Evolutionary conservation across 2,113 vertebrate species (phyloP).

Genomic region (Sphyrna mokarran): DNA sequence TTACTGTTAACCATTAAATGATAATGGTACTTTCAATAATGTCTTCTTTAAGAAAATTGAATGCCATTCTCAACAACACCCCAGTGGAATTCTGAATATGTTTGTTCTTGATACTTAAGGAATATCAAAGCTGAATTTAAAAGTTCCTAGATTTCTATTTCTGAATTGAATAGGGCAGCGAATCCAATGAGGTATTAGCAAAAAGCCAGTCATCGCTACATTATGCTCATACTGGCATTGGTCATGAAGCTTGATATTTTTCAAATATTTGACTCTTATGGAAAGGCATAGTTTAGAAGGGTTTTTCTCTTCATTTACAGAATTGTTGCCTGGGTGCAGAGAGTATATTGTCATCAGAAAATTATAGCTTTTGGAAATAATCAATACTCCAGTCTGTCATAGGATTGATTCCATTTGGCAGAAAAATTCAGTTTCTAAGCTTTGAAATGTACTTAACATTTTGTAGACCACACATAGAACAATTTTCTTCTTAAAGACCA

Average conservation of each 20-base stretch:
- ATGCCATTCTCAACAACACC: too few species aligned
- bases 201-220: background rate
- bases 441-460: background rate
- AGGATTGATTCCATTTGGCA: background rate
- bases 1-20: background rate
- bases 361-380: background rate
- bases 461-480: background rate
- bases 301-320: background rate
- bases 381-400: background rate
- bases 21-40: background rate
- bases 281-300: background rate
- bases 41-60: background rate
- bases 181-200: background rate
- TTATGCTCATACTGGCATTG: background rate
- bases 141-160: background rate
- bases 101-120: background rate
- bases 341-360: background rate
- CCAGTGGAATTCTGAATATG: background rate
- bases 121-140: background rate
- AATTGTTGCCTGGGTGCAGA: background rate
- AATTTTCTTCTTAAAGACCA: background rate
- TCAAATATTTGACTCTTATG: background rate
- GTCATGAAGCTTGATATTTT: background rate
- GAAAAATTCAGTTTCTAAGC: background rate
- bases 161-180: background rate